Evolutionary conservation across 2,113 vertebrate genomes (phyloP).

Genomic region (Ovibos moschatus): DNA sequence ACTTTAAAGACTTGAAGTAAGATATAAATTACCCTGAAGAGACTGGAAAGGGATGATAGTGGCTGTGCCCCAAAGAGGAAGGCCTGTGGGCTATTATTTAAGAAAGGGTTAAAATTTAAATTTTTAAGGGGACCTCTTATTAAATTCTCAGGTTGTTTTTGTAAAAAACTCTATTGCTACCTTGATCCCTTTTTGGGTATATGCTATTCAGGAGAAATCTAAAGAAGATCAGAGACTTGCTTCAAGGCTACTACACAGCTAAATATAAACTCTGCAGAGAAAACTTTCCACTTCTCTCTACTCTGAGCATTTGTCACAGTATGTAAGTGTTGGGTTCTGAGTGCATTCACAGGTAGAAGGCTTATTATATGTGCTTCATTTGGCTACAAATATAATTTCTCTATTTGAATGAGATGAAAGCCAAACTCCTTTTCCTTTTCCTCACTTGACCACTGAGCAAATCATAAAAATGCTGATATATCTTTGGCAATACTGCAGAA

Average conservation of each 20-base stretch:
- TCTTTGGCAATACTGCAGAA: not conserved
- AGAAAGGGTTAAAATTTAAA: conserved; percentile 2
- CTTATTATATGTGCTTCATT: not conserved
- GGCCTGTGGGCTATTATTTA: not conserved
- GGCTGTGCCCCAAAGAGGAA: not conserved
- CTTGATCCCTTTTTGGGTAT: not conserved
- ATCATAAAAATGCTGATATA: not conserved
- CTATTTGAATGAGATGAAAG: not conserved
- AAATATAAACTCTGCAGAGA: not conserved
- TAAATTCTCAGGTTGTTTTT: not conserved
- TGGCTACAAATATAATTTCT: not conserved
- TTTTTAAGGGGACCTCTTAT: not conserved
- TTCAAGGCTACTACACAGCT: not conserved
- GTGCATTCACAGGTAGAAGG: not conserved
- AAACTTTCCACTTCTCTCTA: not conserved
- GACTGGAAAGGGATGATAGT: not conserved
- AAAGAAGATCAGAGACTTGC: not conserved
- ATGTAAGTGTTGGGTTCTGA: not conserved
- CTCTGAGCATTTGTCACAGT: not conserved
- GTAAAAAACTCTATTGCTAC: not conserved
- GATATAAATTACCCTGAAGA: not conserved
- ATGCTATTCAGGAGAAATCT: not conserved
- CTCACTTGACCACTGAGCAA: not conserved
- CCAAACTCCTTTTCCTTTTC: not conserved
- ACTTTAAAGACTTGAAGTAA: not conserved